Percentiles rank a stretch among this genome's conserved stretches.
phyloP scores from a whole-genome alignment of 2,113 vertebrate species.

The Dolichotis patagonum region DNA sequence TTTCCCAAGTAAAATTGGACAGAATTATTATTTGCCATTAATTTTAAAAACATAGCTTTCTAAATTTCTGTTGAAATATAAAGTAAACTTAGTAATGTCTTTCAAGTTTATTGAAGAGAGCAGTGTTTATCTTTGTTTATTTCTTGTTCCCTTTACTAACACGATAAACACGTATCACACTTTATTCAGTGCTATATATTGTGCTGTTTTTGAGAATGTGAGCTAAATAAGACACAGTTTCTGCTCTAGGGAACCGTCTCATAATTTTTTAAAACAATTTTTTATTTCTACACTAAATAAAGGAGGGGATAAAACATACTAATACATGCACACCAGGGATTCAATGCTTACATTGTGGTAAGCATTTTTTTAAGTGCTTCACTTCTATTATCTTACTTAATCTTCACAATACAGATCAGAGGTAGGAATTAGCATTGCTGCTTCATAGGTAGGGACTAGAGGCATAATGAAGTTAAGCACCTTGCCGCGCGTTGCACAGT shows the following conservation, averaged over 20 bases:
- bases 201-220: neutral
- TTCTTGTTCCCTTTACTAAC: neutral
- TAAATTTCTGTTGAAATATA: constrained; percentile 30
- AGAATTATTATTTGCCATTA: constrained; percentile 50
- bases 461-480: neutral
- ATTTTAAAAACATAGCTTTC: neutral
- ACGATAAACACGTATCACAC: neutral
- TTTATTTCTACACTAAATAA: neutral
- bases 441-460: neutral
- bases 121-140: neutral
- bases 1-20: constrained; percentile 19
- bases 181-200: neutral
- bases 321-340: neutral
- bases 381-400: neutral
- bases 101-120: constrained; percentile 31
- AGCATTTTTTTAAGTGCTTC: neutral
- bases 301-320: neutral
- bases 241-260: neutral
- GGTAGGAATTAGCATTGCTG: neutral
- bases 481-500: neutral
- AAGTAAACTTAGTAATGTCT: neutral
- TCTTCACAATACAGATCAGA: neutral
- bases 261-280: neutral
- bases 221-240: neutral
- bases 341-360: neutral